Percentiles rank a stretch among this genome's conserved stretches.
Conservation (phyloP, 2,797 vertebrate genomes). For the Trichosurus vulpecula region DNA sequence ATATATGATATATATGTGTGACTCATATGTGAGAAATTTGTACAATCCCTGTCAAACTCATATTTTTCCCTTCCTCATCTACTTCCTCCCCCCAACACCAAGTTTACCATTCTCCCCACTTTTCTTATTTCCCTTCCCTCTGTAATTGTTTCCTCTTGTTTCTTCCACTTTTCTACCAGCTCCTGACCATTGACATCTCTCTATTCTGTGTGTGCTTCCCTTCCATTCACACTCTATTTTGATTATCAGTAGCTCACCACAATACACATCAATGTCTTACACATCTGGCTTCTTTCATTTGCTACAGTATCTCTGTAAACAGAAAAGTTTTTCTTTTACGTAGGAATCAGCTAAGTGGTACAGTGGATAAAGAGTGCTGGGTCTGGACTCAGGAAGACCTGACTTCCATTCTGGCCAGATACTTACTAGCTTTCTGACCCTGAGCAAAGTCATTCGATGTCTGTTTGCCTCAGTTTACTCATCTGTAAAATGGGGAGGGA, state of each 20-base stretch:
- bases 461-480: background rate
- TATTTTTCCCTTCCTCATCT: background rate
- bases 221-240: background rate
- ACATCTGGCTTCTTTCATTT: background rate
- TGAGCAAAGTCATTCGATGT: background rate
- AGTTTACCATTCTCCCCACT: background rate
- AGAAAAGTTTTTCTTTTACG: background rate
- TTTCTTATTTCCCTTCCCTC: background rate
- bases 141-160: background rate
- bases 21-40: background rate
- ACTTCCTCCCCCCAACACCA: background rate
- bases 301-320: background rate
- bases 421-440: background rate
- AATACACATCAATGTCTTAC: background rate
- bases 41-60: background rate
- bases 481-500: background rate
- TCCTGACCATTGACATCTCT: background rate
- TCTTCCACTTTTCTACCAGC: background rate
- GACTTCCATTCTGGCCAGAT: background rate
- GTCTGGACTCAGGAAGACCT: background rate
- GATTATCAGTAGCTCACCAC: background rate
- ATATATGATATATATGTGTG: no score
- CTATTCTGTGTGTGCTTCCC: background rate
- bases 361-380: background rate
- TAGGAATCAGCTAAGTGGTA: background rate